phyloP scores from a whole-genome alignment of 2,797 vertebrate species.

The Protonibea diacanthus region DNA sequence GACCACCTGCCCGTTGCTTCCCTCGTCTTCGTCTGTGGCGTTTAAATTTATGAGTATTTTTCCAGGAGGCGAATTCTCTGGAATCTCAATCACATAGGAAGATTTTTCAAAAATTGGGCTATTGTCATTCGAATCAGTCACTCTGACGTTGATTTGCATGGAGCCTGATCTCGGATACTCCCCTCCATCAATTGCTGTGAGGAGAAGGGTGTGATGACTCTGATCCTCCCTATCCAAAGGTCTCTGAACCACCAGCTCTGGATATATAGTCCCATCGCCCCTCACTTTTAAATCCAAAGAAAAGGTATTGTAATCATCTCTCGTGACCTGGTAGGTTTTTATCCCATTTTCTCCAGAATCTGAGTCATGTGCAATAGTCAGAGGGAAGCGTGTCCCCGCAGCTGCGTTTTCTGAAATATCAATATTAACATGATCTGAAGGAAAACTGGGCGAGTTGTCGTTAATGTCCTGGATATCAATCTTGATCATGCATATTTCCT shows the following conservation, averaged over 20 bases:
- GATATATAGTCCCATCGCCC: slow-evolving; percentile 97
- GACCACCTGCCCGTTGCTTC: slow-evolving; percentile 95
- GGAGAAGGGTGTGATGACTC: slow-evolving; percentile 95
- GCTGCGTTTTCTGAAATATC: slow-evolving; percentile 86
- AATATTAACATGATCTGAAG: slow-evolving; percentile 83
- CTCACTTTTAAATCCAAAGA: slow-evolving; percentile 97
- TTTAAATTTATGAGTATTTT: slow-evolving; percentile 96
- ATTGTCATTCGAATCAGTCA: slow-evolving; percentile 99
- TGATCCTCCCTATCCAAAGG: slow-evolving; percentile 97
- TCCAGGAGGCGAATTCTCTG: slow-evolving; percentile 92
- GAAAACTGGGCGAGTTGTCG: slow-evolving; percentile 86
- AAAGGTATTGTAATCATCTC: slow-evolving; percentile 97
- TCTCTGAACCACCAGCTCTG: slow-evolving; percentile 96
- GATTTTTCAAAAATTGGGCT: slow-evolving; percentile 97
- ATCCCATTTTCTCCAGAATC: slow-evolving; percentile 96
- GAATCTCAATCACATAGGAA: slow-evolving; percentile 94
- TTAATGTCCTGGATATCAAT: slow-evolving; percentile 87
- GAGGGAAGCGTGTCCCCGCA: slow-evolving; percentile 84
- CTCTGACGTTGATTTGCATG: slow-evolving; percentile 96
- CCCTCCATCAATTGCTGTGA: slow-evolving; percentile 96
- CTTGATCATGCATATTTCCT: slow-evolving; percentile 99
- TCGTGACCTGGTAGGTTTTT: slow-evolving; percentile 96
- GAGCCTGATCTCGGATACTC: slow-evolving; percentile 96
- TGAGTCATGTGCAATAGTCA: slow-evolving; percentile 95
- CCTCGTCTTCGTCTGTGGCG: slow-evolving; percentile 96